phyloP scores from a whole-genome alignment of 2,113 vertebrate genomes.

The Calcarius ornatus region DNA sequence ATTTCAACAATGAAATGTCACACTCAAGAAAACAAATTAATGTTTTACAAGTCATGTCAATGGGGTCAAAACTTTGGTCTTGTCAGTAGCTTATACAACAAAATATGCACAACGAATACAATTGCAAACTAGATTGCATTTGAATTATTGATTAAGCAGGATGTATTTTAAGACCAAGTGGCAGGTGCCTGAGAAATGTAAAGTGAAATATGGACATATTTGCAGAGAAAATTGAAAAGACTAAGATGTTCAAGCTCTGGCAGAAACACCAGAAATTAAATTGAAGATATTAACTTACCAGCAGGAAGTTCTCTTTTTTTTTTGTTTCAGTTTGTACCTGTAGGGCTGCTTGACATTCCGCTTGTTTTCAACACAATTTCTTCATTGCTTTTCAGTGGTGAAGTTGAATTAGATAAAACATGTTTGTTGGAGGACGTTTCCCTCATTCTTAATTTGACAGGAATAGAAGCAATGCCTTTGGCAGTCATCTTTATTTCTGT shows the following conservation, averaged over 20 bases:
- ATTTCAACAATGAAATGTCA: background rate
- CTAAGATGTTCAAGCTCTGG: background rate
- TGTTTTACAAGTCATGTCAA: background rate
- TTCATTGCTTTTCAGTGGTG: background rate
- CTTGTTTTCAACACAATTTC: background rate
- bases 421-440: background rate
- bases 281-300: background rate
- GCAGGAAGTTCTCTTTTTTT: background rate
- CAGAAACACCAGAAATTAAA: background rate
- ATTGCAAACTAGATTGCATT: background rate
- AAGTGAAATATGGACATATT: background rate
- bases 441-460: background rate
- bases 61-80: background rate
- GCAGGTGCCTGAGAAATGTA: background rate
- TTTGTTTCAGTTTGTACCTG: background rate
- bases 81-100: background rate
- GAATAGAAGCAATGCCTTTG: background rate
- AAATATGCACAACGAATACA: background rate
- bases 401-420: background rate
- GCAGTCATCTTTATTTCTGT: background rate
- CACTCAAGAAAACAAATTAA: background rate
- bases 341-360: background rate
- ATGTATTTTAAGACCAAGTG: background rate
- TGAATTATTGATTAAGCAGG: slow-evolving; percentile 1
- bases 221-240: background rate